These are phyloP conservation scores for Labroides dimidiatus DNA, from an alignment of 2,797 vertebrate genomes.

Conservation along the genomic window DNA sequence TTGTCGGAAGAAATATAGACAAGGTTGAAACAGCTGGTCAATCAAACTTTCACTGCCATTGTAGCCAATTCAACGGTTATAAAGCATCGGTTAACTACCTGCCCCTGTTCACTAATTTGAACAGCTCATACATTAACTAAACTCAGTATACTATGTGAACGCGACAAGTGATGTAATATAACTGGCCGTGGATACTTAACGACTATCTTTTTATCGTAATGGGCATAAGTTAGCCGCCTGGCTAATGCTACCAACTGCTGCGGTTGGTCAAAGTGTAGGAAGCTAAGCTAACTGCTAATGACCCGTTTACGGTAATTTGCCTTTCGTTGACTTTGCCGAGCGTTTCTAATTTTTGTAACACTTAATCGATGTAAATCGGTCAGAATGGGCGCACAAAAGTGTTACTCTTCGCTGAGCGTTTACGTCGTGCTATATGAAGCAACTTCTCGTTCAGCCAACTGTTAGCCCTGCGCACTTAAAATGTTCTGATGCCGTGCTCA, in stretches of 20 bases:
- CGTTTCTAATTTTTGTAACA: too few species aligned
- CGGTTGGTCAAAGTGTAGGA: neutral
- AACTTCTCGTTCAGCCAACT: neutral
- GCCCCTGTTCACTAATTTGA: conserved; percentile 8
- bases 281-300: conserved; percentile 68
- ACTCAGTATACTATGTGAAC: conserved; percentile 11
- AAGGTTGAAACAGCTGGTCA: conserved; percentile 46
- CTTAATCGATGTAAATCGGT: too few species aligned
- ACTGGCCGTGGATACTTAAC: neutral
- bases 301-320: neutral
- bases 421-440: neutral
- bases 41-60: conserved; percentile 46
- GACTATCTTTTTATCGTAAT: neutral
- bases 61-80: conserved; percentile 31
- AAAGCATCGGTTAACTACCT: conserved; percentile 33
- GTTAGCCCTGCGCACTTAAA: conserved; percentile 48
- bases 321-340: neutral
- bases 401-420: neutral
- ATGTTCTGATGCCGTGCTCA: neutral
- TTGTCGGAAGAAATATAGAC: conserved; percentile 52
- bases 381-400: too few species aligned
- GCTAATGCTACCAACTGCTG: conserved; percentile 18
- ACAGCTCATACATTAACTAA: neutral
- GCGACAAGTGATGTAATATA: conserved; percentile 1
- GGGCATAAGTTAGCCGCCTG: conserved; percentile 61